Base-by-base conservation (phyloP, 2,113 vertebrate genomes). In the Eulacestoma nigropectus region DNA sequence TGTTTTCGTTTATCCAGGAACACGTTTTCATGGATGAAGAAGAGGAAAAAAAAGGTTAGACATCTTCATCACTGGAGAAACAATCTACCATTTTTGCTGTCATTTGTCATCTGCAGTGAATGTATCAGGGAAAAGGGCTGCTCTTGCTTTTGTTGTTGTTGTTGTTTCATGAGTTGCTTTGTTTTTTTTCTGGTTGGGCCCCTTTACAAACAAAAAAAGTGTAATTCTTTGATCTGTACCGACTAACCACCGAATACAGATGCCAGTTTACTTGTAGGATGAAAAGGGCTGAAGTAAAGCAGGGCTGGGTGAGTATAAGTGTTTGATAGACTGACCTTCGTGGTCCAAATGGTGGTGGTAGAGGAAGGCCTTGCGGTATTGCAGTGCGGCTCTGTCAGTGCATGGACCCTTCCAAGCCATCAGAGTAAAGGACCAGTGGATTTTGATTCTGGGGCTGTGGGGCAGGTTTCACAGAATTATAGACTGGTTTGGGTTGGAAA, bases 1-100 rank as follows among this genome's bases (percentile, higher is more conserved):
- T 99, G 85, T 95, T 98, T 67, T 84, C 90, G 52, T 99, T 99
- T 80, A 95, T 98, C 35, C 97, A 97, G 91, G 44, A 93, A 16
- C 97, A 98, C 2, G 97, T 99, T 90, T 99, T 99, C 56, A 59
- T 92, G 5, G 97, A 97, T 2, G 53, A 96, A 6, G 97, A 98
- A 56, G 90, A 93, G 17, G 97, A 98, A 84, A 81, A 86, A 95
- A 97, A 96, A 81, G 98, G 98, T 98, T 93, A 98, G 98, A 35
- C 22, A 30, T 53, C 16, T 55, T 90, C 6, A 29, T 86, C 42
- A 47, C 16, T 29, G 50, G 49, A 69, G 44, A 90, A 87, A 46
- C 18, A 50, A 4, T 64, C 30, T 64, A 27, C 17, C 6, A 3
- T 39, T 91, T 89, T 33, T 78, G 29, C 35, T 91, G 6, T 42